Percentiles rank a stretch among this genome's conserved stretches.
Conservation (phyloP, 2,888 invertebrate genomes). For the Marasmarcha lunaedactyla region DNA sequence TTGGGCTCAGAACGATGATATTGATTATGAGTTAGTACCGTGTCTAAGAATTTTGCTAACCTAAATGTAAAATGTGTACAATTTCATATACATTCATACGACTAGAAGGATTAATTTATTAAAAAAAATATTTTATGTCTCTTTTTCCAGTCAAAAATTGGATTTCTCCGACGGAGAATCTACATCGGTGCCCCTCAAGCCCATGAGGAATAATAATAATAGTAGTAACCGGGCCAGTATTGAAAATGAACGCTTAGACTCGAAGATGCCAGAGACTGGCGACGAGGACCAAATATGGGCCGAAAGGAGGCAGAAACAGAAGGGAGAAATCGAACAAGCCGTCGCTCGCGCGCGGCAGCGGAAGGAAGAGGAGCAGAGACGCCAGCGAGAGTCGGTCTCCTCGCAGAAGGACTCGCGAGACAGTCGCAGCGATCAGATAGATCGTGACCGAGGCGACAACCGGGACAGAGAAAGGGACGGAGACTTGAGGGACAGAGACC, state of each 20-base stretch:
- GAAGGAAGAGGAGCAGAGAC: constrained; percentile 90
- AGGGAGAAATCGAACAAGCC: constrained; percentile 80
- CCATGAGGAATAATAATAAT: constrained; percentile 29
- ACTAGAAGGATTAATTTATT: too few species aligned
- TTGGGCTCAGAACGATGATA: constrained; percentile 93
- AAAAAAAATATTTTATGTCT: constrained; percentile 12
- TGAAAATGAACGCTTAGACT: constrained; percentile 46
- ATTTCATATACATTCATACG: too few species aligned
- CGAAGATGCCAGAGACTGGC: constrained; percentile 43
- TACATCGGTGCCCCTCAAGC: constrained; percentile 25
- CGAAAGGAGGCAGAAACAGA: constrained; percentile 76
- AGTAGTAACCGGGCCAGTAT: constrained; percentile 33
- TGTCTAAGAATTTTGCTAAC: too few species aligned
- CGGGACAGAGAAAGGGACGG: constrained; percentile 14
- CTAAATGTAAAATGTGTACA: too few species aligned
- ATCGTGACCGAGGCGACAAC: constrained; percentile 23
- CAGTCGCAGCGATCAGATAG: constrained; percentile 18
- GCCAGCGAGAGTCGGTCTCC: constrained; percentile 52
- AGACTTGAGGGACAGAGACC: constrained; percentile 29
- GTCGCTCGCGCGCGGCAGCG: constrained; percentile 87
- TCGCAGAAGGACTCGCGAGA: constrained; percentile 37
- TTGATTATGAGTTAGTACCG: constrained; percentile 90
- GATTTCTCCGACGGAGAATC: constrained; percentile 94
- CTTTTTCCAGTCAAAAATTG: constrained; percentile 82
- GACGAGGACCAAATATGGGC: constrained; percentile 73